Evolutionary conservation across 2,888 invertebrate genomes (phyloP), one percentile per base, ranked within the genome.

Genomic region (Netelia inedita): DNA sequence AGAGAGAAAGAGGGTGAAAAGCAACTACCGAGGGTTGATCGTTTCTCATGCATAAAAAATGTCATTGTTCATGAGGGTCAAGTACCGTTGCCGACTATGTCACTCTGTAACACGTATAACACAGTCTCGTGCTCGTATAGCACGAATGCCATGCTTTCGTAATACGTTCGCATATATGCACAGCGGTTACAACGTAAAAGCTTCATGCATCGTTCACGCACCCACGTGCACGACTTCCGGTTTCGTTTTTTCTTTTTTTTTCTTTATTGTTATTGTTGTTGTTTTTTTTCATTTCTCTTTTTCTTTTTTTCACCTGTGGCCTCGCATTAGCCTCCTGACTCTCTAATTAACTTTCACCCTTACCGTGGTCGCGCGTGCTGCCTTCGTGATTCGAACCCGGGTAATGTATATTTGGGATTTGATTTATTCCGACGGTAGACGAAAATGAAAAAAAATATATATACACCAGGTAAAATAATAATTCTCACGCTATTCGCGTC

Each of bases 31-130:
- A 83, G 83, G 86, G 85, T 87, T 87, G 86, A 73, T 76, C 79
- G 82, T 89, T 88, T 87, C 87, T 88, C 89, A 88, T 89, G 89
- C 88, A 89, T 89, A 88, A 88, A 89, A 90, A 88, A 86, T 81
- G 69, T 85, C 73, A 79, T 85, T 75, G 73, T 83, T 76, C 74
- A 69, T 75, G 85, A 81, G 87, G 87, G 88, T 89, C 86, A 88
- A 89, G 88, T 87, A 87, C 86, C 88, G 88, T 88, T 87, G 86
- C 80, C 82, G 80, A 83, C 86, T 85, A 85, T 87, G 87, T 79
- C 68, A 78, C 79, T 85, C 71, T 74, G 41, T 59, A 21, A 72
- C 14, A 50, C 66, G 66, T 16, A 35, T 50, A 71, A 72, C 46
- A 63, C 23, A 76, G 65, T 43, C 50, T 63, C 16, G 28, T 57